Evolutionary conservation across 2,888 invertebrate genomes (phyloP), one percentile per base, ranked within the genome.

Genomic region (Caradrina kadenii): DNA sequence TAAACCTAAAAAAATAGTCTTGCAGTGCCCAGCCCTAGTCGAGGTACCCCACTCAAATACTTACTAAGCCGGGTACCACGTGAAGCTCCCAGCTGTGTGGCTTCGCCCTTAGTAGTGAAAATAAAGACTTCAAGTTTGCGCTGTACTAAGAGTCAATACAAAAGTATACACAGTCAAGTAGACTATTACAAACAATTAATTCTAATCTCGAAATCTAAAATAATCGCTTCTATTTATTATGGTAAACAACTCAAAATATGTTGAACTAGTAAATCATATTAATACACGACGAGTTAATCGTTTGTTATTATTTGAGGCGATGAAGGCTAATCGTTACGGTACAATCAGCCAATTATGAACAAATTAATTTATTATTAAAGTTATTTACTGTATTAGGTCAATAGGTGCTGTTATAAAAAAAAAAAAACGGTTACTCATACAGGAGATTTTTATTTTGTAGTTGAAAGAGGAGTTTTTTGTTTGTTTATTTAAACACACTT

Each of bases 321-420:
- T 73, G 80, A 80, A 81, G 81, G 79, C 58, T 73, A 10, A 60
- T 53, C 11, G 35, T 48, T 60, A 62, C 39, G n/a, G 50, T 15
- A 39, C 31, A 56, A 63, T 67, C 26, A 68, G 31, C 6, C 60
- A 77, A 77, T 77, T 63, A 70, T 15, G 1, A 59, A 52, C 61
- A 10, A 52, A 55, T 69, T 64, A 26, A 22, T 54, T 55, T 26
- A 55, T 58, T 59, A 68, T 59, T 68, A 58, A 63, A 63, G 26
- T 35, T 62, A 50, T 61, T 61, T 17, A 49, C 31, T 49, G 10
- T 61, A 76, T 22, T 63, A 39, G 76, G 79, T 79, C 63, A 74
- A 63, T 60, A 0, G 35, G 49, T 39, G 21, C 13, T 61, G 42
- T 61, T 45, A 39, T 15, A 26, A 55, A 42, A n/a, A 17, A 52